Evolutionary conservation across 2,888 invertebrate genomes (phyloP).

Genomic region (Hesperia comma): DNA sequence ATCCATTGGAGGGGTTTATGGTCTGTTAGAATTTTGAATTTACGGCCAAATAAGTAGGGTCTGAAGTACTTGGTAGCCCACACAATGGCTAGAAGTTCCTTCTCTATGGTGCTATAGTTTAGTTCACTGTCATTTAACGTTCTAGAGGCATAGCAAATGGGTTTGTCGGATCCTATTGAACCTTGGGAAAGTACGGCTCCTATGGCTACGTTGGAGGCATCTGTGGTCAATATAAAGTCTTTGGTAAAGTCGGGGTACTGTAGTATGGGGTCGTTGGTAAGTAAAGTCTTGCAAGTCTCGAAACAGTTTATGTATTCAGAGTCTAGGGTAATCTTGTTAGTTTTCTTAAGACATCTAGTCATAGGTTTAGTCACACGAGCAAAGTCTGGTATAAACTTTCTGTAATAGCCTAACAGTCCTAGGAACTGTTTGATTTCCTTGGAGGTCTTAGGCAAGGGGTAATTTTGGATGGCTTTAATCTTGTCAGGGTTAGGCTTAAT

Average conservation of each 20-base stretch:
- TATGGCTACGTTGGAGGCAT: slow-evolving; percentile 43
- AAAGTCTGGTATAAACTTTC: slow-evolving; percentile 49
- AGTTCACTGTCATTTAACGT: slow-evolving; percentile 47
- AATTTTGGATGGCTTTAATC: slow-evolving; percentile 45
- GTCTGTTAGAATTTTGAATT: slow-evolving; percentile 41
- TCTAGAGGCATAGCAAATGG: slow-evolving; percentile 41
- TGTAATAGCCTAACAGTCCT: slow-evolving; percentile 48
- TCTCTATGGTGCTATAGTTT: slow-evolving; percentile 50
- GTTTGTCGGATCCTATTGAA: slow-evolving; percentile 41
- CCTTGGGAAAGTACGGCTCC: slow-evolving; percentile 45
- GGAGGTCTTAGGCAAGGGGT: slow-evolving; percentile 46
- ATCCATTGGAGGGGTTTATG: slow-evolving; percentile 41
- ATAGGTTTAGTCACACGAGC: slow-evolving; percentile 41
- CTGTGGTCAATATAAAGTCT: slow-evolving; percentile 42
- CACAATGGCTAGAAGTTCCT: slow-evolving; percentile 51
- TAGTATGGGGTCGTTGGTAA: slow-evolving; percentile 42
- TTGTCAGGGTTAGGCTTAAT: slow-evolving; percentile 49
- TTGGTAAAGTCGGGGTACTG: slow-evolving; percentile 43
- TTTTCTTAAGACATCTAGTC: slow-evolving; percentile 41
- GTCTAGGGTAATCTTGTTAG: slow-evolving; percentile 13
- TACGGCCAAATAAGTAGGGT: slow-evolving; percentile 39
- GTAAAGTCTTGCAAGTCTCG: slow-evolving; percentile 44
- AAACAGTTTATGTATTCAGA: slow-evolving; percentile 42
- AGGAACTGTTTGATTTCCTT: slow-evolving; percentile 48
- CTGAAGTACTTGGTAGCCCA: slow-evolving; percentile 41